Conservation (phyloP, 1,140 invertebrate genomes). For the Calycopis cecrops region DNA sequence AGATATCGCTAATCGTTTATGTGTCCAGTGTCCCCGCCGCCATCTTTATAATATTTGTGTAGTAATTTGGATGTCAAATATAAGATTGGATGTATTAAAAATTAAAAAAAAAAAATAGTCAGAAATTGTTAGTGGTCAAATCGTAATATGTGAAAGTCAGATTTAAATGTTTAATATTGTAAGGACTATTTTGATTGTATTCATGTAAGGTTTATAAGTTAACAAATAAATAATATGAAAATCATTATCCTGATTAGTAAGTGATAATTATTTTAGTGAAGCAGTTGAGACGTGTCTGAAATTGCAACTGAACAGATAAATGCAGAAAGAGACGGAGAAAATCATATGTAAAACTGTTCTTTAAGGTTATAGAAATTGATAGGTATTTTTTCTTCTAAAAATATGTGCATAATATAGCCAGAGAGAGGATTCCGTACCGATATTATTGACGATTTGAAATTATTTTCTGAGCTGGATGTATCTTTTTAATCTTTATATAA, state of each 20-base stretch:
- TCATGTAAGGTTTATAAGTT: constrained; percentile 11
- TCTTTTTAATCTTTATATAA: too few relatives aligned
- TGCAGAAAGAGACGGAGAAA: not conserved
- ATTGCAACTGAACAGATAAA: not conserved
- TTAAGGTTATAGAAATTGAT: not conserved
- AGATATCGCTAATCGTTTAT: constrained; percentile 3
- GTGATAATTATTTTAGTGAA: constrained; percentile 5
- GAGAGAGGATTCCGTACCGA: not conserved
- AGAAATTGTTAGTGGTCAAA: constrained; percentile 1
- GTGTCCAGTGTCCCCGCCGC: not conserved
- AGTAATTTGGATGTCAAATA: constrained; percentile 11
- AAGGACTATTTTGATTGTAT: not conserved
- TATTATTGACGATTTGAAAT: too few relatives aligned
- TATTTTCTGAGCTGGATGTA: too few relatives aligned
- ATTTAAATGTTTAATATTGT: constrained; percentile 13
- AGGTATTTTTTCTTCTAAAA: constrained; percentile 5
- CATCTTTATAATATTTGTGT: constrained; percentile 9
- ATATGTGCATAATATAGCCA: not conserved
- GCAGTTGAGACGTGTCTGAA: not conserved
- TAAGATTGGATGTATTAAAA: constrained; percentile 5
- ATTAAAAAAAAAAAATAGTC: constrained; percentile 5
- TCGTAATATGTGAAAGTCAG: constrained; percentile 2
- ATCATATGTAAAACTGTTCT: not conserved
- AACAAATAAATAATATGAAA: not conserved
- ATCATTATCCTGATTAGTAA: not conserved